Base-by-base conservation (phyloP, 2,797 vertebrate species). In the Paramormyrops hopkinsi region DNA sequence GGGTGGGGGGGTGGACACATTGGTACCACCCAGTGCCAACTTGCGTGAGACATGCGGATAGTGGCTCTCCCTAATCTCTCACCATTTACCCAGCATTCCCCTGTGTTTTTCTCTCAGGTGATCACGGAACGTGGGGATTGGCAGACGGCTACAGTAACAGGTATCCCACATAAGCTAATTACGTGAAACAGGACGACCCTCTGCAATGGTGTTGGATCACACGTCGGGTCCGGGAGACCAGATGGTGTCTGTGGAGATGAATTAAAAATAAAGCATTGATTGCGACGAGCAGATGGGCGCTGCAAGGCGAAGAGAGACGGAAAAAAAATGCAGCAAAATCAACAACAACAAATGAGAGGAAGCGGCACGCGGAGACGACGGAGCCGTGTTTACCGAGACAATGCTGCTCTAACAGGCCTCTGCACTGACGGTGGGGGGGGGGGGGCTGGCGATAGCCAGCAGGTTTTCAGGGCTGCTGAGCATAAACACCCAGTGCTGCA, bases 201-300 rank as follows among this genome's bases (percentile, higher is more conserved):
- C 69, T 9, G 87, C 83, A 87, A 48, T 76, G 76, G 83, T 89
- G 89, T 69, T 88, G 86, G 76, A 86, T 90, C 79, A 84, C 89
- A 85, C 79, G 50, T 90, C 59, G 44, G 83, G 65, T 73, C 53
- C 65, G 37, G 65, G 59, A 59, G n/a, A 89, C 79, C 92, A 93
- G 92, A 92, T 93, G 92, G 92, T 83, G 59, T 90, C 88, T 91
- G 88, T 87, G 88, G 89, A 91, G 91, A 53, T 90, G 89, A 92
- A 92, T 93, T 91, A 91, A 92, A 91, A 90, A 88, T 89, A 91
- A 89, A 92, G 90, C 89, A 90, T 90, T 88, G 89, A 89, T 90
- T 90, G 88, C 87, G 91, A 90, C 62, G 90, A 92, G 89, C 93
- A 93, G 93, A 93, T 93, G 92, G 93, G 92, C 88, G 90, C 91